phyloP scores from a whole-genome alignment of 35 echinoderm and acorn worm genomes.

The Stichopus chloronotus region DNA sequence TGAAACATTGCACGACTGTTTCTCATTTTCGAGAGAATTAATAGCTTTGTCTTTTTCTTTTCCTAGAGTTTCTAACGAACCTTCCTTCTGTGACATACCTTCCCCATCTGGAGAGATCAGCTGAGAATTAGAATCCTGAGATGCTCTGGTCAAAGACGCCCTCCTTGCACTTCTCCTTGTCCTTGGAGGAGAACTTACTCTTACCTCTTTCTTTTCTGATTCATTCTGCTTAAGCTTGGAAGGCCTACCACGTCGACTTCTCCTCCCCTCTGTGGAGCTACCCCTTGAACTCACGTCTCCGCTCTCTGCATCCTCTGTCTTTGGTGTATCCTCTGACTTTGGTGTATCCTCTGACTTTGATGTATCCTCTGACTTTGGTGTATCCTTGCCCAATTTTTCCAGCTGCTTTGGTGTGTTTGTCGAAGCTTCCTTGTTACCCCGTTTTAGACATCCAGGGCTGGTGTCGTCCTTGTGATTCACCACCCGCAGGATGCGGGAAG shows the following conservation, averaged over 20 bases:
- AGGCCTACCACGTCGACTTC: background rate
- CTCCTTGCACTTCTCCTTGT: slow-evolving; percentile 1
- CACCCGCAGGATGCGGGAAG: slow-evolving; percentile 77
- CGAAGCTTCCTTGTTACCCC: background rate
- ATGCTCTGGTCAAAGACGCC: background rate
- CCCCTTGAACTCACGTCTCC: background rate
- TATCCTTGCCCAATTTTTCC: background rate
- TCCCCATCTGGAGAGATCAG: background rate
- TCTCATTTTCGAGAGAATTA: background rate
- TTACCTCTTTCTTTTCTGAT: slow-evolving; percentile 3
- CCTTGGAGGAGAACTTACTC: background rate
- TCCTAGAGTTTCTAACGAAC: background rate
- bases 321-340: background rate
- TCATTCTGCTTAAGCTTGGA: background rate
- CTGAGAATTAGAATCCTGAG: background rate
- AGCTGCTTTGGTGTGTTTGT: background rate
- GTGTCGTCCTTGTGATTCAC: slow-evolving; percentile 40
- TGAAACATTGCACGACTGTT: background rate
- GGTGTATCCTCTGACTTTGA: background rate
- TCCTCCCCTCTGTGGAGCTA: background rate
- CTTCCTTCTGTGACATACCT: background rate
- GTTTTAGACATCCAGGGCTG: background rate
- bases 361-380: background rate
- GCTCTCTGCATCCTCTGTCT: background rate
- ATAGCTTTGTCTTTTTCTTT: background rate